A percentile compares a stretch with the other conserved stretches of the same genome.
These are phyloP conservation scores for Latrodectus elegans DNA, from an alignment of 2,888 invertebrate genomes.

Conservation along the genomic window DNA sequence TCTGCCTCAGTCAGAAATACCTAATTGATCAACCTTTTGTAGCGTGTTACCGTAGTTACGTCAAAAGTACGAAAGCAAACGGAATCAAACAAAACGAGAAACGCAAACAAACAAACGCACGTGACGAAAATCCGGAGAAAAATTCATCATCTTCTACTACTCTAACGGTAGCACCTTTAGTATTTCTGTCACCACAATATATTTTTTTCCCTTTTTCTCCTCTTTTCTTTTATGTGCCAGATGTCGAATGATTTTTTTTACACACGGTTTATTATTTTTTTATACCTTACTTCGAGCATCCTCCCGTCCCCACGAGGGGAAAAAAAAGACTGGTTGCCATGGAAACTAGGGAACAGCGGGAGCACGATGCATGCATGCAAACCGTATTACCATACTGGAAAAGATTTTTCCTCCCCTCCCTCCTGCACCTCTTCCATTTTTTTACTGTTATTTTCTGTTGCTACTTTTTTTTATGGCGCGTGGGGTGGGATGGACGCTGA, in stretches of 20 bases:
- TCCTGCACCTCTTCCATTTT: background rate
- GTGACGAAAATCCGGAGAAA: constrained; percentile 50
- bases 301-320: constrained; percentile 47
- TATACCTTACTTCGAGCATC: constrained; percentile 17
- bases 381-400: constrained; percentile 64
- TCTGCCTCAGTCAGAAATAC: background rate
- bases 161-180: constrained; percentile 22
- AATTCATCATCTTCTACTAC: constrained; percentile 31
- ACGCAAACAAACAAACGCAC: constrained; percentile 54
- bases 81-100: constrained; percentile 13
- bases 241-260: constrained; percentile 9
- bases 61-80: background rate
- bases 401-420: constrained; percentile 21
- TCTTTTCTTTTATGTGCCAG: constrained; percentile 29
- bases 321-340: constrained; percentile 33
- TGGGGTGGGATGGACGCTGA: constrained; percentile 44
- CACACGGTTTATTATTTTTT: background rate
- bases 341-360: constrained; percentile 46
- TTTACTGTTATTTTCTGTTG: constrained; percentile 36
- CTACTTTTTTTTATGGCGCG: constrained; percentile 38
- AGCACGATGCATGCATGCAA: constrained; percentile 47
- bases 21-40: background rate
- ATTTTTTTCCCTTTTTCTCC: constrained; percentile 27
- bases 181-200: constrained; percentile 44
- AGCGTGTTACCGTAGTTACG: background rate